Evolutionary conservation across 2,797 vertebrate species (phyloP), one percentile per base, ranked within the genome.

Genomic region (Lutjanus argentimaculatus): DNA sequence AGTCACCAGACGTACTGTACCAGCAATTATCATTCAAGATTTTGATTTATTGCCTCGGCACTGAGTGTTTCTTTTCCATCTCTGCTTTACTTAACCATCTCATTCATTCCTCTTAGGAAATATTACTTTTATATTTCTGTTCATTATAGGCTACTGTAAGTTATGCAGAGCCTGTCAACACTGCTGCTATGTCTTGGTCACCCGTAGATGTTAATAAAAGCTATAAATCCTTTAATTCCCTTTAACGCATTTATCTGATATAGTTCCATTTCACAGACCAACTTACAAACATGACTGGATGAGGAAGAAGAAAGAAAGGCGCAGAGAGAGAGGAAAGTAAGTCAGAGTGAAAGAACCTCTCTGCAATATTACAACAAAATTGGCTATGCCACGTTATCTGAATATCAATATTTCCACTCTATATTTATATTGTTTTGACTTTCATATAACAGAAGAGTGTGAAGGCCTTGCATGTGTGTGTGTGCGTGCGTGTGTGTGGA

Each of bases 381-480:
- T 68, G 67, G 43, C 8, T 51, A 6, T 9, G 77, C 56, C 45
- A 77, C 21, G 57, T 77, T 67, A 72, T 80, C 62, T 65, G 56
- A 83, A 84, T 79, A 71, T 85, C 53, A 77, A 67, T 55, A 77
- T 56, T 61, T 80, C 40, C 65, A 67, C 67, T 79, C 14, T 75
- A 42, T 74, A 79, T 86, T 86, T 75, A 82, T 80, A 75, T 69
- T 85, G 58, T 90, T 87, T 79, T 62, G 30, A 72, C 57, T 82
- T 72, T 74, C 43, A 82, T 65, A 55, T 77, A 77, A 73, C 62
- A 82, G 70, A 48, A 49, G 13, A 72, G 55, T 67, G 43, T 79
- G 56, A 74, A 58, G 21, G 53, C 46, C 51, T 43, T 75, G 61
- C 25, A 2, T 79, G 8, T 68, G 61, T 51, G 63, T 53, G 70